These are phyloP conservation scores for Germaria angustata DNA, from an alignment of 2,888 invertebrate species.

Conservation along the genomic window DNA sequence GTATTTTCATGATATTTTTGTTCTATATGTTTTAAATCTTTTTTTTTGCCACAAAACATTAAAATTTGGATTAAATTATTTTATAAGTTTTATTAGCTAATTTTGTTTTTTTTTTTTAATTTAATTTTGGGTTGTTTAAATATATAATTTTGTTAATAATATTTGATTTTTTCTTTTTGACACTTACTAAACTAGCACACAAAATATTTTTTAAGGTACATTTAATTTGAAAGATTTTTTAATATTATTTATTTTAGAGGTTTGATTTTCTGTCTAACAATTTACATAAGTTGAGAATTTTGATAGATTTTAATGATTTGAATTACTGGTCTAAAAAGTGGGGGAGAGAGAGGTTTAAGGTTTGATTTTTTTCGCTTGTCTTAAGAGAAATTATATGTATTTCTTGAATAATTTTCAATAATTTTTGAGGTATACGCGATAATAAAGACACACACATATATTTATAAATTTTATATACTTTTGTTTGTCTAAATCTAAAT, in stretches of 20 bases:
- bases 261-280: constrained; percentile 33
- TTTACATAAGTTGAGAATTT: constrained; percentile 58
- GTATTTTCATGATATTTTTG: constrained; percentile 28
- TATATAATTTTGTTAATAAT: constrained; percentile 64
- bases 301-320: constrained; percentile 30
- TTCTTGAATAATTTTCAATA: constrained; percentile 64
- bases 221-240: constrained; percentile 70
- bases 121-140: constrained; percentile 35
- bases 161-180: constrained; percentile 71
- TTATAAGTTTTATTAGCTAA: constrained; percentile 32
- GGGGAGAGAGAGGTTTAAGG: constrained; percentile 39
- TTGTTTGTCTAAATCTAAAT: constrained; percentile 46
- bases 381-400: constrained; percentile 72
- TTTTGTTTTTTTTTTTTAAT: constrained; percentile 41
- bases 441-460: constrained; percentile 81
- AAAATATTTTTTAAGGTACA: constrained; percentile 78
- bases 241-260: constrained; percentile 40
- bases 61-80: constrained; percentile 51
- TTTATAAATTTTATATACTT: constrained; percentile 70
- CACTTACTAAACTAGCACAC: constrained; percentile 78
- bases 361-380: constrained; percentile 35
- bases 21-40: constrained; percentile 40
- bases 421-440: constrained; percentile 82
- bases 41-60: constrained; percentile 43
- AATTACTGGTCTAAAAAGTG: constrained; percentile 7